Evolutionary conservation across 2,888 invertebrate species (phyloP).

Genomic region (Amitus sp.): DNA sequence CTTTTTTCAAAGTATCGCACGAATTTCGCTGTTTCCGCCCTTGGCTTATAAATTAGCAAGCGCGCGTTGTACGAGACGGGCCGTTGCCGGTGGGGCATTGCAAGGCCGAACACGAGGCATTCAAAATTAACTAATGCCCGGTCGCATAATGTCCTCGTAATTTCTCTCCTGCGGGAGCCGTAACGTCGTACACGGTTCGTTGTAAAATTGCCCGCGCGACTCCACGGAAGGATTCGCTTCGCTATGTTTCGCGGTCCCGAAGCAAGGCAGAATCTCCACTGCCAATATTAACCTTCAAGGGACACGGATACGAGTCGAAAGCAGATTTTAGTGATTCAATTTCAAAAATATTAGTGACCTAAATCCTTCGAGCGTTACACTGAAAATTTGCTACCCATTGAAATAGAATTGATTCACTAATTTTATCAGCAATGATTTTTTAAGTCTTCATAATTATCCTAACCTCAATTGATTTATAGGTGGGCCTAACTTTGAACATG

Average conservation of each 20-base stretch:
- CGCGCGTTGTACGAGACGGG: slow-evolving; percentile 32
- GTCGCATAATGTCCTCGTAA: slow-evolving; percentile 43
- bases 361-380: too few relatives aligned
- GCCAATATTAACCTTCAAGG: not conserved
- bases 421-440: too few relatives aligned
- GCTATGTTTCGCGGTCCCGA: not conserved
- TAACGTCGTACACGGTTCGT: slow-evolving; percentile 18
- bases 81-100: slow-evolving; percentile 34
- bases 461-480: too few relatives aligned
- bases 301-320: too few relatives aligned
- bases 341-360: too few relatives aligned
- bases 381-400: too few relatives aligned
- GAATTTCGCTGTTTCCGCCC: slow-evolving; percentile 24
- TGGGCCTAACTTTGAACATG: too few relatives aligned
- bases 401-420: too few relatives aligned
- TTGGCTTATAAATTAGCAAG: slow-evolving; percentile 33
- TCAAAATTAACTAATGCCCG: slow-evolving; percentile 43
- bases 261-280: not conserved
- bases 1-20: slow-evolving; percentile 29
- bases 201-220: slow-evolving; percentile 16
- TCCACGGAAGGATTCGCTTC: not conserved
- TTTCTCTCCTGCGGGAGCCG: slow-evolving; percentile 30
- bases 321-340: too few relatives aligned
- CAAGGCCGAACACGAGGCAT: slow-evolving; percentile 36
- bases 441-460: too few relatives aligned